Conservation (phyloP, 2,888 invertebrate genomes). For the Andrena fulva region DNA sequence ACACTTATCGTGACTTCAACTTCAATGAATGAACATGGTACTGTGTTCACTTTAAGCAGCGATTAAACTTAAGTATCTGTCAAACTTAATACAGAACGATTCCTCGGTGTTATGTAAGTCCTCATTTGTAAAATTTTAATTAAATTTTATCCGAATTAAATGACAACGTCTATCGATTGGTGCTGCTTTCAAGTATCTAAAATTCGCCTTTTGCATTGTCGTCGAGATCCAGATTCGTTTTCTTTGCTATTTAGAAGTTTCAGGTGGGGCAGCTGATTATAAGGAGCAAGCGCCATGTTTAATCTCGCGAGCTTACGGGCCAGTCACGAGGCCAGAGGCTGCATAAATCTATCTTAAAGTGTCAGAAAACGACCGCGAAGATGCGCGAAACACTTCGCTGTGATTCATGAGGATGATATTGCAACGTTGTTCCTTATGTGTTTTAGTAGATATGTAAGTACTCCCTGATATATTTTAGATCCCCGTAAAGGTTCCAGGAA, state of each 20-base stretch:
- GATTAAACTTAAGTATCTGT: too few species aligned
- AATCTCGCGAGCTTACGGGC: conserved; percentile 9
- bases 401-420: conserved; percentile 64
- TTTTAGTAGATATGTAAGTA: conserved; percentile 34
- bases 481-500: background rate
- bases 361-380: conserved; percentile 57
- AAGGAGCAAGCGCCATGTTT: conserved; percentile 5
- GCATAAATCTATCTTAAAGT: conserved; percentile 61
- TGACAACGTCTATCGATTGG: background rate
- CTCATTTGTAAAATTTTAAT: background rate
- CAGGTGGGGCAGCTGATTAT: conserved; percentile 7
- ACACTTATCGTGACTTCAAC: background rate
- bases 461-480: conserved; percentile 41
- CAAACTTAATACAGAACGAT: too few species aligned
- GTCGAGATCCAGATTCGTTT: background rate
- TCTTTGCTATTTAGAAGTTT: conserved; percentile 4
- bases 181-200: background rate
- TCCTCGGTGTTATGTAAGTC: too few species aligned
- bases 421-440: conserved; percentile 47
- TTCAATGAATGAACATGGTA: too few species aligned
- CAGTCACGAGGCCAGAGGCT: conserved; percentile 29
- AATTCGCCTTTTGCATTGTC: background rate
- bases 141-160: background rate
- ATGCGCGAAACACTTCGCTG: conserved; percentile 58
- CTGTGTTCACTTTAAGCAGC: too few species aligned